Base-by-base conservation (phyloP, 2,797 vertebrate genomes). In the Sebastes cheni region DNA sequence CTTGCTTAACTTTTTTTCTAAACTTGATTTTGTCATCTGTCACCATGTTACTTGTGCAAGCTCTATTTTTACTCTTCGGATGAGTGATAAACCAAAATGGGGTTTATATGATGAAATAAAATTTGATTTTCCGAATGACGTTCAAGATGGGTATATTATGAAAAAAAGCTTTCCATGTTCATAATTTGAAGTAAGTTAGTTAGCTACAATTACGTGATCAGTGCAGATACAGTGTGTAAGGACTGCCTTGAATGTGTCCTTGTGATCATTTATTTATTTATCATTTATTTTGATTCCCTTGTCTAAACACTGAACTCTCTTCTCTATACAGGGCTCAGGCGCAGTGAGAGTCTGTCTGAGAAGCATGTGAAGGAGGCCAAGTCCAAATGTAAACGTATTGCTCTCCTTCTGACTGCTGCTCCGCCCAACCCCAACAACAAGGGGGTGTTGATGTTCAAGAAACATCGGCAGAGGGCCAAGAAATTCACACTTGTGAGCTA, bases 371-470 rank as follows among this genome's bases (percentile, higher is more conserved):
- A 99, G 89, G 99, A 99, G 93, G 97, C 97, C 72, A 99, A 98
- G 91, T 99, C 98, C 95, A 98, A 98, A 97, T 99, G 98, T 96
- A 98, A 98, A 92, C 98, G 97, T 73, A 99, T 99, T 85, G 99
- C 98, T 66, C 95, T 98, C 22, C 97, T 99, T 80, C 96, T 99
- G 62, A 97, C 97, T 1, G 93, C 96, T 79, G 96, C 97, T 75
- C 96, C 97, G 52, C 96, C 97, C 87, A 97, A 98, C 89, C 97
- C 98, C 92, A 97, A 97, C 88, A 99, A 99, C 94, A 98, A 97
- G 88, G 99, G 99, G 91, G 96, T 98, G 95, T 97, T 99, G 96
- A 99, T 99, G 98, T 99, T 99, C 95, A 99, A 98, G 95, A 99
- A 97, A 93, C 97, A 98, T 67, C 97, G 97, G 20, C 97, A 97